These are phyloP conservation scores for Phataginus tricuspis DNA, from an alignment of 2,797 vertebrate species.

Conservation along the genomic window DNA sequence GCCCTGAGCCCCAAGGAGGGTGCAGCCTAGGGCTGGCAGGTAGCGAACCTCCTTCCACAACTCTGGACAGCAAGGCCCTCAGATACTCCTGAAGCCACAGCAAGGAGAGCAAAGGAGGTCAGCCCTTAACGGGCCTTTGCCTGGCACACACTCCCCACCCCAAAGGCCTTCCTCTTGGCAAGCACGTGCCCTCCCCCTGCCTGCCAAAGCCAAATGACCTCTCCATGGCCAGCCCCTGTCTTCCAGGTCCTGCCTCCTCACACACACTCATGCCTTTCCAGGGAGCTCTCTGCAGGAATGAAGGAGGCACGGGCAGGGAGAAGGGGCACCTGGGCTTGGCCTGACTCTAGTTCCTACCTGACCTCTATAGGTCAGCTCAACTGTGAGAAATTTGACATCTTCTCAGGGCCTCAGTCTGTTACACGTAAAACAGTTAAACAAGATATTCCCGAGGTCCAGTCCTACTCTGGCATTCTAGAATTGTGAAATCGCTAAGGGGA, in stretches of 20 bases:
- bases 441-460: neutral
- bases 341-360: neutral
- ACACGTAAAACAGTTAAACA: neutral
- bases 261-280: neutral
- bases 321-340: neutral
- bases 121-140: neutral
- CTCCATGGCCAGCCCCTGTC: neutral
- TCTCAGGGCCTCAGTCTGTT: constrained; percentile 4
- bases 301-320: neutral
- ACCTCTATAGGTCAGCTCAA: neutral
- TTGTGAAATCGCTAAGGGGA: neutral
- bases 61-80: constrained; percentile 92
- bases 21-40: constrained; percentile 88
- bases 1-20: constrained; percentile 91
- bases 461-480: neutral
- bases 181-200: neutral
- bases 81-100: constrained; percentile 89
- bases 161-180: neutral
- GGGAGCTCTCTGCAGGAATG: neutral
- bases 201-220: neutral
- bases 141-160: neutral
- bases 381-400: neutral
- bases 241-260: neutral
- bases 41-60: constrained; percentile 89
- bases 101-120: neutral